phyloP scores from a whole-genome alignment of 2,113 vertebrate species.

The Istiophorus platypterus region DNA sequence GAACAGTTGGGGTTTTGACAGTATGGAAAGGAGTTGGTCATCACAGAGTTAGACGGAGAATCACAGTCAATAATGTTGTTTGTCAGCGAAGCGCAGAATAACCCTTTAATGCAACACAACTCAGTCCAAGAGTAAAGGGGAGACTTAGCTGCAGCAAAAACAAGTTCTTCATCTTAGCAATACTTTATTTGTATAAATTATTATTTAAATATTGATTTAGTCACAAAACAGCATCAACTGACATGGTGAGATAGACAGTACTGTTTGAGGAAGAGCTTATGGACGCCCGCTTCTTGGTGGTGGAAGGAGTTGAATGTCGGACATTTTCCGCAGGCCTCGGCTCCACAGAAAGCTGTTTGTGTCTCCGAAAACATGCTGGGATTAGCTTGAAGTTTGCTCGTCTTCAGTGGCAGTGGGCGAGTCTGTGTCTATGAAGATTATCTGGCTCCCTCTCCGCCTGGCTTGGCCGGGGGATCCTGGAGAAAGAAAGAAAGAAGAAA shows the following conservation, averaged over 20 bases:
- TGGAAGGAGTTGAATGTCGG: not conserved
- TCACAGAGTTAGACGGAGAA: constrained; percentile 8
- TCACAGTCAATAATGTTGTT: constrained; percentile 9
- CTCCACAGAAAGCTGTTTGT: constrained; percentile 17
- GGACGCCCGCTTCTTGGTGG: constrained; percentile 1
- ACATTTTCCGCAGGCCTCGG: constrained; percentile 8
- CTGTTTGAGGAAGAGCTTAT: constrained; percentile 15
- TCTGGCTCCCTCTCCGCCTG: constrained; percentile 24
- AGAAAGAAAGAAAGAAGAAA: constrained; percentile 29
- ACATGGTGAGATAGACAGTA: not conserved
- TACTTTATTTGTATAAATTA: constrained; percentile 17
- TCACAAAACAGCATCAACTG: constrained; percentile 3
- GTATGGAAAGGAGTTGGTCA: constrained; percentile 2
- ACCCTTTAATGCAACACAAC: not conserved
- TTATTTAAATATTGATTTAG: not conserved
- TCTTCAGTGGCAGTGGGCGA: constrained; percentile 46
- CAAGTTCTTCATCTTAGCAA: constrained; percentile 10
- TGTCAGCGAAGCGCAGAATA: not conserved
- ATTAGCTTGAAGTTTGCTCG: constrained; percentile 19
- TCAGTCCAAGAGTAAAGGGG: constrained; percentile 11
- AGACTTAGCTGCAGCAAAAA: constrained; percentile 15
- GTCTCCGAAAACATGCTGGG: constrained; percentile 25
- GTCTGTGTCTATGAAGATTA: constrained; percentile 62
- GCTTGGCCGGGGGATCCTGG: constrained; percentile 28
- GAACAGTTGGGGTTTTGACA: constrained; percentile 11